A percentile compares a stretch with the other conserved stretches of the same genome.
Evolutionary conservation across 2,888 invertebrate species (phyloP).

Genomic region (Gastracanthus pulcherrimus): DNA sequence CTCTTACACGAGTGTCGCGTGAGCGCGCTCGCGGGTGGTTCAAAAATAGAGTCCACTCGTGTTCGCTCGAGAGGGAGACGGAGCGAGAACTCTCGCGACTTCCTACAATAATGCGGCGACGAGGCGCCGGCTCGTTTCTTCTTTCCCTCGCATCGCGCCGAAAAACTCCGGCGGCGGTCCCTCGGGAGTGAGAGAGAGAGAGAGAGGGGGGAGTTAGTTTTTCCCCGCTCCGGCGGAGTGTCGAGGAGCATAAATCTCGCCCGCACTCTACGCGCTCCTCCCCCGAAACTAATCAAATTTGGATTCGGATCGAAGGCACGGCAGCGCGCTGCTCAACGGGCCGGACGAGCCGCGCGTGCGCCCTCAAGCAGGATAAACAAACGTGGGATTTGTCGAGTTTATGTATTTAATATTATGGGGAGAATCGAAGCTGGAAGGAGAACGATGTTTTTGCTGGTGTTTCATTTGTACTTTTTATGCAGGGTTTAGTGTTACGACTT

Average conservation of each 20-base stretch:
- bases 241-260: slow-evolving; percentile 73
- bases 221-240: not conserved
- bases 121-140: not conserved
- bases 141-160: not conserved
- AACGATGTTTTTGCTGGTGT: not conserved
- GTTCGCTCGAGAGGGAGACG: slow-evolving; percentile 19
- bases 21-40: too few relatives aligned
- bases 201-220: not conserved
- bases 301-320: slow-evolving; percentile 65
- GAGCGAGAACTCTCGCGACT: slow-evolving; percentile 13
- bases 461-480: not conserved
- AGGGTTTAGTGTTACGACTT: too few relatives aligned
- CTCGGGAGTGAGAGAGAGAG: not conserved
- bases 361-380: not conserved
- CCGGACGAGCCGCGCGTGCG: not conserved
- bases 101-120: too few relatives aligned
- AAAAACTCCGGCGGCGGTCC: slow-evolving; percentile 32
- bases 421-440: too few relatives aligned
- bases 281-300: slow-evolving; percentile 74
- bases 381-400: not conserved
- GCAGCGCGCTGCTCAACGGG: not conserved
- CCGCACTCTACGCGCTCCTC: slow-evolving; percentile 60
- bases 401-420: too few relatives aligned
- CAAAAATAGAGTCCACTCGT: slow-evolving; percentile 66
- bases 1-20: slow-evolving; percentile 10